Evolutionary conservation across 2,113 vertebrate genomes (phyloP), one percentile per base, ranked within the genome.

Genomic region (Mohoua ochrocephala): DNA sequence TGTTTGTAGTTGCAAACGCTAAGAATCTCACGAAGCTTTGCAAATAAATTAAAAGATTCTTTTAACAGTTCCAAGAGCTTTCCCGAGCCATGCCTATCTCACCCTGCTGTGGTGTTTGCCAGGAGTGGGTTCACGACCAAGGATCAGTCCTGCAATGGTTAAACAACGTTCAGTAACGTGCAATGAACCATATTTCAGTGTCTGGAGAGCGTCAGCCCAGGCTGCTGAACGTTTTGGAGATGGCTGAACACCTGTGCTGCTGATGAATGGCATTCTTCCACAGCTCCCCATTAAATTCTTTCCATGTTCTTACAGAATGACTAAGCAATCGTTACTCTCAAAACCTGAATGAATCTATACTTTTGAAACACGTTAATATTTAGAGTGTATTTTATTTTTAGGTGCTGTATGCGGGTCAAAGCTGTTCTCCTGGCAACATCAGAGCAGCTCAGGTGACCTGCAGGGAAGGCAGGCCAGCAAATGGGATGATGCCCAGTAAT

Each of bases 211-310:
- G 81, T 93, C 64, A 79, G 67, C 11, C 0, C 68, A 31, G 53
- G 1, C 35, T 70, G 82, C 54, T 65, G 68, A 80, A 39, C 0
- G 11, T 28, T 49, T 23, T 71, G 61, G 79, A 67, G 92, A 81
- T 75, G 87, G 82, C 71, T 21, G 53, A 78, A 76, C 93, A 93
- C 92, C 93, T 96, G 93, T 77, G 83, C 80, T 93, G 76, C 76
- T 96, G 93, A 37, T 59, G 75, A 93, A 75, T 70, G 93, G 88
- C 76, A 87, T 86, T 93, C 64, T 81, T 91, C 92, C 90, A 90
- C 41, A 1, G 83, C 83, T 70, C 85, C 82, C 90, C 60, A 50
- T 53, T 53, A 53, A 35, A 88, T n/a, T 39, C n/a, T 50, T 90
- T 44, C 82, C 87, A 41, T 80, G 75, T 23, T 91, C 90, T 71